Evolutionary conservation across 1,140 invertebrate genomes (phyloP).

Genomic region (Diorhabda sublineata): DNA sequence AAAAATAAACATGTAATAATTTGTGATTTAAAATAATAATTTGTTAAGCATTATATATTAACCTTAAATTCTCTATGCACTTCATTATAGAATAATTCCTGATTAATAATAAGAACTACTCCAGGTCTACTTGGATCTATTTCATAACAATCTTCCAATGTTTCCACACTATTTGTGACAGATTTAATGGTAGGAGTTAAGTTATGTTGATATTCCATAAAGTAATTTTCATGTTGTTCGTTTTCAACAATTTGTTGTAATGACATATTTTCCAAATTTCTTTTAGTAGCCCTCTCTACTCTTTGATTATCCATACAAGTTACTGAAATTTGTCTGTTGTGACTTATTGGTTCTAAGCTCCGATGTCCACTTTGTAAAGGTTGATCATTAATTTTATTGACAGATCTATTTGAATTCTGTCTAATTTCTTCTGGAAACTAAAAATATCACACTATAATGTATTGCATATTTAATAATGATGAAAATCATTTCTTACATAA

Average conservation of each 20-base stretch:
- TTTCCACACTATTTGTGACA: too few species aligned
- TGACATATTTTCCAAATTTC: too few species aligned
- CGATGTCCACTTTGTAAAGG: not conserved
- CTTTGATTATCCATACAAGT: too few species aligned
- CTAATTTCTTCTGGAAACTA: not conserved
- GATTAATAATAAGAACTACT: conserved; percentile 40
- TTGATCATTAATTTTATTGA: not conserved
- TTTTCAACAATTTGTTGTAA: too few species aligned
- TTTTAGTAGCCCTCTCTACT: too few species aligned
- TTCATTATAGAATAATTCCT: conserved; percentile 39
- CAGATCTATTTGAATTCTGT: not conserved
- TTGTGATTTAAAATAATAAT: not conserved
- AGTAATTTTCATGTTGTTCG: too few species aligned
- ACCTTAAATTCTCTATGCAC: conserved; percentile 26
- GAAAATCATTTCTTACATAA: not conserved
- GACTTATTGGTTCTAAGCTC: not conserved
- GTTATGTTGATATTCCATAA: too few species aligned
- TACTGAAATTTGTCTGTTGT: too few species aligned
- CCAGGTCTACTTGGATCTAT: conserved; percentile 36
- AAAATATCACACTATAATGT: not conserved
- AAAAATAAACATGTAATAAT: not conserved
- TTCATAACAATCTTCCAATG: conserved; percentile 20
- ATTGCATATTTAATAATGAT: not conserved
- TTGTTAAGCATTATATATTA: not conserved
- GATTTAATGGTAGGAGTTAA: too few species aligned